Evolutionary conservation across 2,113 vertebrate genomes (phyloP).

Genomic region (Baryphthengus martii): DNA sequence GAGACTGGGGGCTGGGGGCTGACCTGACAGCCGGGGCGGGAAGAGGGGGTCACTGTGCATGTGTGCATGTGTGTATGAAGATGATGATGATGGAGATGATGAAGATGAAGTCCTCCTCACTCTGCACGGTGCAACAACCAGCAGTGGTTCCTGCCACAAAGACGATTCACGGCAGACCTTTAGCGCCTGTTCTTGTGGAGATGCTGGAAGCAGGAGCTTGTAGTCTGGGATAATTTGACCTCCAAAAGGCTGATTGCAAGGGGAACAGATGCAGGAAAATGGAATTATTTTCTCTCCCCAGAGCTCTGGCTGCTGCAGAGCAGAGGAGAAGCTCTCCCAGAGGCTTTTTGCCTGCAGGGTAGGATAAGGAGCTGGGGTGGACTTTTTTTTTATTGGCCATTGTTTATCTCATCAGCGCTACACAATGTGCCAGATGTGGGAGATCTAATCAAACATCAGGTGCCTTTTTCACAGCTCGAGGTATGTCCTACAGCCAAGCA

Average conservation of each 20-base stretch:
- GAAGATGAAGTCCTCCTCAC: background rate
- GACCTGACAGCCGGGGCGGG: background rate
- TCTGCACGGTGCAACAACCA: background rate
- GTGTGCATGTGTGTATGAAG: fast-evolving
- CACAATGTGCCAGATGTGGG: fast-evolving
- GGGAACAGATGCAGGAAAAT: background rate
- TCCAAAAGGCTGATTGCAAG: background rate
- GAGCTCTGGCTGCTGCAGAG: background rate
- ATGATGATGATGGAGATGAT: background rate
- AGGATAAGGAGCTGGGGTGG: background rate
- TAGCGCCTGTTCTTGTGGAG: fast-evolving
- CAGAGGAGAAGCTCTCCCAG: background rate
- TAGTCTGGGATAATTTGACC: background rate
- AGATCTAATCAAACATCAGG: background rate
- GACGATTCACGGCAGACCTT: fast-evolving
- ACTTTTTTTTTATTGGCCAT: background rate
- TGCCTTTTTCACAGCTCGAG: background rate
- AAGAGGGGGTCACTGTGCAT: fast-evolving
- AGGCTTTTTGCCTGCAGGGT: fast-evolving
- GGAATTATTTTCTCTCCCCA: background rate
- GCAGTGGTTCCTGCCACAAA: background rate
- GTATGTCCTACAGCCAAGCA: background rate
- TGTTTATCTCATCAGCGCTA: background rate
- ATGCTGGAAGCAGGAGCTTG: background rate
- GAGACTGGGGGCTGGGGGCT: background rate